Conservation (phyloP, 1,140 invertebrate species). For the Araneus ventricosus region DNA sequence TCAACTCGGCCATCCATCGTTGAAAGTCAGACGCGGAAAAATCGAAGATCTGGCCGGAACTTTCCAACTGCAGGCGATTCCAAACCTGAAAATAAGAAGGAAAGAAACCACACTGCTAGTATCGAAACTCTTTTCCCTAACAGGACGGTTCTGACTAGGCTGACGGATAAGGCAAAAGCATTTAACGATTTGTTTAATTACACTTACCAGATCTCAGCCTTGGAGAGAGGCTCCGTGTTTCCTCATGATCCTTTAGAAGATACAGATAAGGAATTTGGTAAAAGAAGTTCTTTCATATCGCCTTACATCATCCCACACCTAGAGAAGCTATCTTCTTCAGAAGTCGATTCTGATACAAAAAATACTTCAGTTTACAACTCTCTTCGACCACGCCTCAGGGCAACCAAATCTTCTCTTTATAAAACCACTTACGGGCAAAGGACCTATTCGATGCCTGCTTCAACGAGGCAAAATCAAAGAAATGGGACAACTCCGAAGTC, state of each 20-base stretch:
- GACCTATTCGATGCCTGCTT: not conserved
- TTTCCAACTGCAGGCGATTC: not conserved
- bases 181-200: constrained; percentile 45
- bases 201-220: constrained; percentile 41
- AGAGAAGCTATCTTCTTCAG: not conserved
- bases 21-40: not conserved
- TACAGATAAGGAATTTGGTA: not conserved
- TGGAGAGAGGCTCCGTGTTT: constrained; percentile 48
- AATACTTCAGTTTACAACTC: constrained; percentile 37
- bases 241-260: constrained; percentile 36
- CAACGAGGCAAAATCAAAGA: not conserved
- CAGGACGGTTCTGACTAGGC: not conserved
- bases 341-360: not conserved
- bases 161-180: not conserved
- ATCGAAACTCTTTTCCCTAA: not conserved
- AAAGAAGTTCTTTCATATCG: not conserved
- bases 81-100: not conserved
- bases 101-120: not conserved
- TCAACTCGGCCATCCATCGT: not conserved
- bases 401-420: not conserved
- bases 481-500: not conserved
- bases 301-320: not conserved
- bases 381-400: constrained; percentile 1
- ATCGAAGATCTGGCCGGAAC: not conserved
- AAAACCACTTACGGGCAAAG: not conserved